Evolutionary conservation across 2,797 vertebrate genomes (phyloP).

Genomic region (Phoxinus dragarum): DNA sequence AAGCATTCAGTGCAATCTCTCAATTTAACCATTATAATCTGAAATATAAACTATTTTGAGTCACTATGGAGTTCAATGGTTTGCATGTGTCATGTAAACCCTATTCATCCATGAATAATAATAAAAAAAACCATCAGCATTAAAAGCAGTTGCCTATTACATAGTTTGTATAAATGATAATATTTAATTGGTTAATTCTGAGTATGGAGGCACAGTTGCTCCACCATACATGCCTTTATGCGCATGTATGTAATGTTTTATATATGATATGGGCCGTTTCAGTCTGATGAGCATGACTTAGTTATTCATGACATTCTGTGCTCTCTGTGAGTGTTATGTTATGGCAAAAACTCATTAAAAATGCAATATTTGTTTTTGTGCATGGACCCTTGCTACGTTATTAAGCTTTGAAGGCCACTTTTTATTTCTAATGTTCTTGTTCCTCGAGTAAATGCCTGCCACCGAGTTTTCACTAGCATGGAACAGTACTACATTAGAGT

Average conservation of each 20-base stretch:
- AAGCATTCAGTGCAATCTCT: constrained; percentile 74
- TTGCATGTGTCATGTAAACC: not conserved
- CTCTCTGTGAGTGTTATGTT: constrained; percentile 72
- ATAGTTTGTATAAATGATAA: constrained; percentile 50
- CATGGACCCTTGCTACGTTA: constrained; percentile 22
- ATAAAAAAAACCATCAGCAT: not conserved
- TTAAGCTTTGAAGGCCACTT: constrained; percentile 10
- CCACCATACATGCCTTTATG: constrained; percentile 61
- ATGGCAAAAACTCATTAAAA: constrained; percentile 77
- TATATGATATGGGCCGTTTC: constrained; percentile 77
- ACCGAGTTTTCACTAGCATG: not conserved
- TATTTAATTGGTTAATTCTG: constrained; percentile 63
- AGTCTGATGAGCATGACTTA: constrained; percentile 79
- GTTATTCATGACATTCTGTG: constrained; percentile 76
- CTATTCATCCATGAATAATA: not conserved
- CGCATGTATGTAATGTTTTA: constrained; percentile 72
- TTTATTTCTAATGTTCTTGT: constrained; percentile 25
- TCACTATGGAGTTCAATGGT: not conserved
- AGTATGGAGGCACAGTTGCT: constrained; percentile 51
- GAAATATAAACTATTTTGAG: not conserved
- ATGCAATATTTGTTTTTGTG: constrained; percentile 69
- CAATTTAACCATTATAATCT: constrained; percentile 65
- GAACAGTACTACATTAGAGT: not conserved
- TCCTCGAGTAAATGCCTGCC: not conserved
- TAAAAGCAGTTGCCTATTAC: not conserved